Conservation (phyloP, 2,113 vertebrate genomes). For the Catharus bicknelli region DNA sequence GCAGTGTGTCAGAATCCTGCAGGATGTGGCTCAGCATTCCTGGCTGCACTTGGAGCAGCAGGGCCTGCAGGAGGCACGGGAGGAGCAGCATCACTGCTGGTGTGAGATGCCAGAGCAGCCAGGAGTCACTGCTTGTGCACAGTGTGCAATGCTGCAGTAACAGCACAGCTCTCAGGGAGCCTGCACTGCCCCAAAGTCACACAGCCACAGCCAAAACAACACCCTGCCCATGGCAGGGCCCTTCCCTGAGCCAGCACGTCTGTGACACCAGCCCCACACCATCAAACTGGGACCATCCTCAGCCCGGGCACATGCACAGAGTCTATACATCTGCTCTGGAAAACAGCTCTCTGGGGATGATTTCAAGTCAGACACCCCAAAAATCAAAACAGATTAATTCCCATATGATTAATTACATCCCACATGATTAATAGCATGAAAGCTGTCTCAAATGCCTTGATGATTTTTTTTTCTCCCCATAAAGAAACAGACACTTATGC, state of each 20-base stretch:
- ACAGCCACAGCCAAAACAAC: not conserved
- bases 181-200: accelerated
- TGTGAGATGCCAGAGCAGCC: accelerated
- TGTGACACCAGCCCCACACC: accelerated
- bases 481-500: not conserved
- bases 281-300: accelerated
- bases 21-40: not conserved
- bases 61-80: not conserved
- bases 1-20: not conserved
- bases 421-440: not conserved
- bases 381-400: slow-evolving; percentile 13
- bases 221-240: accelerated
- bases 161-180: not conserved
- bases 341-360: not conserved
- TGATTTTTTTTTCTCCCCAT: not conserved
- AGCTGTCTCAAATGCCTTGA: not conserved
- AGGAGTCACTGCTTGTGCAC: too few relatives aligned
- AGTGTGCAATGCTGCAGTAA: accelerated
- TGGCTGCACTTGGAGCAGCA: not conserved
- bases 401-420: not conserved
- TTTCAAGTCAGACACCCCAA: not conserved
- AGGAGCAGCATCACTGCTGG: not conserved
- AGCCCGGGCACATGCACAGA: accelerated
- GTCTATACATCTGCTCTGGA: not conserved
- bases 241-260: accelerated